A percentile compares a stretch with the other conserved stretches of the same genome.
These are phyloP conservation scores for Butastur rufipennis DNA, from an alignment of 2,113 vertebrate genomes.

Conservation along the genomic window DNA sequence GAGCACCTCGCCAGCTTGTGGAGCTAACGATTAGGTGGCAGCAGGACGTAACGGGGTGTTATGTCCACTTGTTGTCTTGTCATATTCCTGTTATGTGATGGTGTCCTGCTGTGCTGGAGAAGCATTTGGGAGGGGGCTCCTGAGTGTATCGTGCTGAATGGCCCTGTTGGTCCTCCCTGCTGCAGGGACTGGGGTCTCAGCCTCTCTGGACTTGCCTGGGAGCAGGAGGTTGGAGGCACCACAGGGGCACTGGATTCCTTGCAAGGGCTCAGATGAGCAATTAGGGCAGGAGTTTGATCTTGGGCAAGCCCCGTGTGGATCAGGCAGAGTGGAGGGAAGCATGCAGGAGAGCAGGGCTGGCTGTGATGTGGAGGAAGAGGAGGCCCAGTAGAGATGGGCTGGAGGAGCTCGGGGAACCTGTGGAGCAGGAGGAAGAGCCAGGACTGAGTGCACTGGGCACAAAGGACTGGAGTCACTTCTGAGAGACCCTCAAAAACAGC, in stretches of 20 bases:
- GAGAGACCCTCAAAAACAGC: background rate
- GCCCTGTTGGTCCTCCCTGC: background rate
- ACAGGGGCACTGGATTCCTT: accelerated
- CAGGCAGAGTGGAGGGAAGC: background rate
- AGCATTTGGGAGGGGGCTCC: accelerated
- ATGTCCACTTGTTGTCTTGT: background rate
- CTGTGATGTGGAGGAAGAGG: background rate
- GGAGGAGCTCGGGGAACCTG: background rate
- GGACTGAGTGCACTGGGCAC: too few species aligned
- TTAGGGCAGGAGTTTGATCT: accelerated
- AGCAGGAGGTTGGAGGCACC: background rate
- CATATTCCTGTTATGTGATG: accelerated
- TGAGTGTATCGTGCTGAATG: background rate
- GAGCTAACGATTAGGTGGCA: background rate
- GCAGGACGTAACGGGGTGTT: background rate
- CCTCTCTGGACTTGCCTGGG: background rate
- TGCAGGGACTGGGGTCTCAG: background rate
- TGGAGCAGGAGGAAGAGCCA: background rate
- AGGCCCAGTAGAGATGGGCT: background rate
- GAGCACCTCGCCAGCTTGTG: background rate
- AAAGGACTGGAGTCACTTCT: background rate
- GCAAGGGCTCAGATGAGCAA: background rate
- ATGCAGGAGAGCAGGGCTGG: background rate
- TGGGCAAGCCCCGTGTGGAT: background rate
- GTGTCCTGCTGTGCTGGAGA: background rate